Conservation (phyloP, 1,140 invertebrate genomes). For the Conus betulinus region DNA sequence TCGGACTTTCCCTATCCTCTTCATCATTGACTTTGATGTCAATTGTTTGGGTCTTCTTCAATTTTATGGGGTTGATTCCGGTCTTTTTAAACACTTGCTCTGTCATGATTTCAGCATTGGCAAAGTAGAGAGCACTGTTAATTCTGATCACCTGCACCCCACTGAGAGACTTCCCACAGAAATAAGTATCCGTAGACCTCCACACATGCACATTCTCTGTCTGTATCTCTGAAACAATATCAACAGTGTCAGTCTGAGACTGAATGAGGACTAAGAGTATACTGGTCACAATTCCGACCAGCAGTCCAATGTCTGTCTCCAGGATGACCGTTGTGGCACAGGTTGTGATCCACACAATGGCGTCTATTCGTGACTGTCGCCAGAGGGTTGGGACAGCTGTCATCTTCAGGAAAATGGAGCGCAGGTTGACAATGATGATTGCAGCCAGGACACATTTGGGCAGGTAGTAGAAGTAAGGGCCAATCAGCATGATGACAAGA, state of each 20-base stretch:
- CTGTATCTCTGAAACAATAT: slow-evolving; percentile 35
- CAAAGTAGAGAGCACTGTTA: slow-evolving; percentile 54
- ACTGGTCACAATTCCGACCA: slow-evolving; percentile 83
- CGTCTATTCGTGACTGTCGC: slow-evolving; percentile 74
- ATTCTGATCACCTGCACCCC: slow-evolving; percentile 40
- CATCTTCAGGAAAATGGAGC: slow-evolving; percentile 76
- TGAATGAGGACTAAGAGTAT: slow-evolving; percentile 81
- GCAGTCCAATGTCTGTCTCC: slow-evolving; percentile 88
- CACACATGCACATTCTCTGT: slow-evolving; percentile 3
- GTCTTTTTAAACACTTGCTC: slow-evolving; percentile 45
- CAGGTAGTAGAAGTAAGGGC: slow-evolving; percentile 60
- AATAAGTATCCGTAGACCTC: slow-evolving; percentile 35
- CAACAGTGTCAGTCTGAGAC: slow-evolving; percentile 46
- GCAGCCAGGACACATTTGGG: slow-evolving; percentile 71
- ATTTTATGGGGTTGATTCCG: slow-evolving; percentile 44
- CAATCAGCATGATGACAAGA: slow-evolving; percentile 60
- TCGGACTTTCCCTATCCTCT: not conserved
- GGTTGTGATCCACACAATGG: slow-evolving; percentile 86
- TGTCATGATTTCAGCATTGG: slow-evolving; percentile 54
- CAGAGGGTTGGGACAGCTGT: slow-evolving; percentile 66
- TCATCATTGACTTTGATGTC: not conserved
- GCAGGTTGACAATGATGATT: slow-evolving; percentile 78
- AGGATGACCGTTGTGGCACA: slow-evolving; percentile 86
- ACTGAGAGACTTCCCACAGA: not conserved
- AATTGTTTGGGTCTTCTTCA: slow-evolving; percentile 35